These are phyloP conservation scores for Hoplostethus atlanticus DNA, from an alignment of 2,797 vertebrate species.

Conservation along the genomic window DNA sequence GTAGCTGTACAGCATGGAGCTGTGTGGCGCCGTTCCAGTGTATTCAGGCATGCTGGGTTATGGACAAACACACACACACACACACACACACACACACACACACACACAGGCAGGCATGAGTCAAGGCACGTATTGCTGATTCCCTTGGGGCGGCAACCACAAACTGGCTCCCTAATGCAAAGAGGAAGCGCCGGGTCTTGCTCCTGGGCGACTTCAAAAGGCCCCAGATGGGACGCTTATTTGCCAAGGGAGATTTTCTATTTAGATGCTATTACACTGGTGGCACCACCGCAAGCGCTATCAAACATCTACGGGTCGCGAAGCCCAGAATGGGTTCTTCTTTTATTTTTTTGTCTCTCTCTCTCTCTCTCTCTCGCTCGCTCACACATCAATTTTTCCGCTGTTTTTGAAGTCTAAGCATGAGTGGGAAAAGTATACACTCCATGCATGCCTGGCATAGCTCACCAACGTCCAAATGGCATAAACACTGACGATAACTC, in stretches of 20 bases:
- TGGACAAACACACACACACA: conserved; percentile 11
- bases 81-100: conserved; percentile 23
- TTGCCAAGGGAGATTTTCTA: conserved; percentile 80
- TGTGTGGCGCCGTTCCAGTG: conserved; percentile 14
- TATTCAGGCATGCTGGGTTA: conserved; percentile 26
- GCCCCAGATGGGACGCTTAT: conserved; percentile 75
- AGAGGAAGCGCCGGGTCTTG: conserved; percentile 81
- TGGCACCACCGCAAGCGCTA: conserved; percentile 65
- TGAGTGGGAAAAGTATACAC: conserved; percentile 52
- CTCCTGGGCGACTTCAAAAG: conserved; percentile 82
- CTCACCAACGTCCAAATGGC: conserved; percentile 68
- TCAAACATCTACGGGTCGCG: conserved; percentile 45
- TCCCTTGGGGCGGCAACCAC: conserved; percentile 73
- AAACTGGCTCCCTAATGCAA: conserved; percentile 80
- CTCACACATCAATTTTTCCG: conserved; percentile 12
- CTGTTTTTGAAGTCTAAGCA: conserved; percentile 31
- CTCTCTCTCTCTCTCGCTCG: conserved; percentile 8
- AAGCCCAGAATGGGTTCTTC: conserved; percentile 43
- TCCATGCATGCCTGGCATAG: conserved; percentile 51
- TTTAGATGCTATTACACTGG: conserved; percentile 78
- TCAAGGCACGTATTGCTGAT: conserved; percentile 79
- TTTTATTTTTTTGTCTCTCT: conserved; percentile 13
- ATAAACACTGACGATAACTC: conserved; percentile 58
- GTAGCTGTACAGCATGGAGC: conserved; percentile 8
- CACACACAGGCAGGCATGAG: conserved; percentile 58